Percentiles rank a stretch among this genome's conserved stretches.
Evolutionary conservation across 2,888 invertebrate genomes (phyloP).

Genomic region (Ligdia adustata): DNA sequence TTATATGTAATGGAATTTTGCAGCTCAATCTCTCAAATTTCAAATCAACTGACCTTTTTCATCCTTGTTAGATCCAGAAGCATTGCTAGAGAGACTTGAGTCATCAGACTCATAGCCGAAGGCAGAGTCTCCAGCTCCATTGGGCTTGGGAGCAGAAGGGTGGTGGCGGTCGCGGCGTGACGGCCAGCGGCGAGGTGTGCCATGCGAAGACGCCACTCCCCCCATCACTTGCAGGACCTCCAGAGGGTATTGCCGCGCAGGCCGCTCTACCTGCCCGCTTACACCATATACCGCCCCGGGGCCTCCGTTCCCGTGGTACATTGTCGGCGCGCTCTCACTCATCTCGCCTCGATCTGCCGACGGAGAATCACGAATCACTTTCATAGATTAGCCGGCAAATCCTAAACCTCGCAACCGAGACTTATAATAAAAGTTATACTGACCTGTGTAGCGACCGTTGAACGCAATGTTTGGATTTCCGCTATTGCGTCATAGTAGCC

Average conservation of each 20-base stretch:
- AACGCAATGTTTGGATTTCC: constrained; percentile 53
- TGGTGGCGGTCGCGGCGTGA: constrained; percentile 60
- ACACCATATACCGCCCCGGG: constrained; percentile 62
- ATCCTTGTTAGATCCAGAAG: constrained; percentile 74
- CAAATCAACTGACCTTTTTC: constrained; percentile 64
- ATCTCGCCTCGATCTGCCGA: constrained; percentile 58
- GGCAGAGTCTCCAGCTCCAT: constrained; percentile 58
- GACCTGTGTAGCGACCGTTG: constrained; percentile 60
- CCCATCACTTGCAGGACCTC: constrained; percentile 61
- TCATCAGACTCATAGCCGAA: constrained; percentile 79
- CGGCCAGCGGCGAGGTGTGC: constrained; percentile 57
- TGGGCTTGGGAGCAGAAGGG: no score
- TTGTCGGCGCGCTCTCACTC: constrained; percentile 72
- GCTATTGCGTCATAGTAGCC: constrained; percentile 75
- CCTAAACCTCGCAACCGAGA: constrained; percentile 30
- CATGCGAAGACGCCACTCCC: constrained; percentile 41
- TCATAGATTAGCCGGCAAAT: constrained; percentile 40
- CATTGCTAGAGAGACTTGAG: constrained; percentile 78
- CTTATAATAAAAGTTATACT: constrained; percentile 51
- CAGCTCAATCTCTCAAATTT: no score
- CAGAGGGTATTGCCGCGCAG: constrained; percentile 61
- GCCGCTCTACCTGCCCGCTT: constrained; percentile 61
- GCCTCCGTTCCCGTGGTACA: constrained; percentile 67
- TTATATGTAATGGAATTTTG: no score
- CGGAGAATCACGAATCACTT: constrained; percentile 30